Percentiles rank a stretch among this genome's conserved stretches.
phyloP scores from a whole-genome alignment of 2,113 vertebrate species.

The Macrotus californicus region DNA sequence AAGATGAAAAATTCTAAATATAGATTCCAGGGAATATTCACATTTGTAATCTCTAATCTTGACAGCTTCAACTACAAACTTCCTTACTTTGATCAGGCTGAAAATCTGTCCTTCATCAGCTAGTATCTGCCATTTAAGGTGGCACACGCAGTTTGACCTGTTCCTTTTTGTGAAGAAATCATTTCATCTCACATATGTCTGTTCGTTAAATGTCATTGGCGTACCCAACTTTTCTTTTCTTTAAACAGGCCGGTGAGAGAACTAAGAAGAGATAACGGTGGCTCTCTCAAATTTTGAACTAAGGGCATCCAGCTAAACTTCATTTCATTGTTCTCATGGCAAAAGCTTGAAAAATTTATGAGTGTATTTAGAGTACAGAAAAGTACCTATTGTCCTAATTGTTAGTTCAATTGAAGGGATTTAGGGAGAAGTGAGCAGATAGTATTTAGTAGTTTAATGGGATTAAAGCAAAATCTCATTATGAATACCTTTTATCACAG shows the following conservation, averaged over 20 bases:
- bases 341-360: neutral
- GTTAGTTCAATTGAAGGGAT: neutral
- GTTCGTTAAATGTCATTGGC: neutral
- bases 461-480: neutral
- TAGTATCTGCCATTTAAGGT: neutral
- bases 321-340: neutral
- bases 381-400: neutral
- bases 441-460: constrained; percentile 14
- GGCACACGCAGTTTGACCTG: neutral
- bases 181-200: neutral
- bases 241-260: neutral
- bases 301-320: neutral
- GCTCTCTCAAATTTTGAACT: neutral
- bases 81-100: neutral
- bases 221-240: neutral
- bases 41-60: neutral
- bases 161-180: neutral
- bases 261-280: neutral
- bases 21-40: neutral
- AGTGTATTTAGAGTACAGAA: neutral
- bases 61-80: neutral
- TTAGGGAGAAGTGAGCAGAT: constrained; percentile 4
- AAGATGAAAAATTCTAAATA: neutral
- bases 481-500: neutral
- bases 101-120: neutral